Conservation (phyloP, 2,113 vertebrate species). For the Pimephales promelas region DNA sequence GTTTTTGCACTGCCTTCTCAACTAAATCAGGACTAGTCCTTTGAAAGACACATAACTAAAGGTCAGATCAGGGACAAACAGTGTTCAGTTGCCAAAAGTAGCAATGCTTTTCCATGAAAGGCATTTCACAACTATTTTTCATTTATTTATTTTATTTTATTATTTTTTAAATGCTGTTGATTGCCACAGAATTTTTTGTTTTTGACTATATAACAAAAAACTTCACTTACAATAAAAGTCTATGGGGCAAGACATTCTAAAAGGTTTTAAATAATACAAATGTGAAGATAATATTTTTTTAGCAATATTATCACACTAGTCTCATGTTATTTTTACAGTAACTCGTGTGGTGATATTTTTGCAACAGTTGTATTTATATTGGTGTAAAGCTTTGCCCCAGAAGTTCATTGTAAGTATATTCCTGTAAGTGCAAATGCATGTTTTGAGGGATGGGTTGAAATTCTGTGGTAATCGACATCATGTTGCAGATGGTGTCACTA, state of each 20-base stretch:
- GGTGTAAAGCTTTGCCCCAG: not conserved
- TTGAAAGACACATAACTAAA: slow-evolving; percentile 34
- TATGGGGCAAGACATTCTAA: not conserved
- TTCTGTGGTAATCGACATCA: not conserved
- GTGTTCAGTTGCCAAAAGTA: slow-evolving; percentile 29
- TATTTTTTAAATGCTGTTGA: not conserved
- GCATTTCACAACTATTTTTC: slow-evolving; percentile 14
- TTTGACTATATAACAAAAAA: not conserved
- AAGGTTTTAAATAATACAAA: not conserved
- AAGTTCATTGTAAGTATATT: not conserved
- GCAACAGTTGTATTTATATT: not conserved
- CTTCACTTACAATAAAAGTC: not conserved
- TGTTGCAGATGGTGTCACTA: too few relatives aligned
- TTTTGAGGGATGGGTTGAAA: not conserved
- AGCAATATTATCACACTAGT: not conserved
- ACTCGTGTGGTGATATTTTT: not conserved
- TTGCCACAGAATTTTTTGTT: not conserved
- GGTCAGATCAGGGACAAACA: slow-evolving; percentile 36
- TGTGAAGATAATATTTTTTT: not conserved
- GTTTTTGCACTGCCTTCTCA: slow-evolving; percentile 85
- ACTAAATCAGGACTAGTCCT: slow-evolving; percentile 61
- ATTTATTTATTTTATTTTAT: not conserved
- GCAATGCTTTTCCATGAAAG: slow-evolving; percentile 23
- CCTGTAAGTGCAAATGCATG: not conserved
- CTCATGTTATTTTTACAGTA: not conserved